Evolutionary conservation across 2,113 vertebrate genomes (phyloP), one percentile per base, ranked within the genome.

Genomic region (Platichthys stellatus): DNA sequence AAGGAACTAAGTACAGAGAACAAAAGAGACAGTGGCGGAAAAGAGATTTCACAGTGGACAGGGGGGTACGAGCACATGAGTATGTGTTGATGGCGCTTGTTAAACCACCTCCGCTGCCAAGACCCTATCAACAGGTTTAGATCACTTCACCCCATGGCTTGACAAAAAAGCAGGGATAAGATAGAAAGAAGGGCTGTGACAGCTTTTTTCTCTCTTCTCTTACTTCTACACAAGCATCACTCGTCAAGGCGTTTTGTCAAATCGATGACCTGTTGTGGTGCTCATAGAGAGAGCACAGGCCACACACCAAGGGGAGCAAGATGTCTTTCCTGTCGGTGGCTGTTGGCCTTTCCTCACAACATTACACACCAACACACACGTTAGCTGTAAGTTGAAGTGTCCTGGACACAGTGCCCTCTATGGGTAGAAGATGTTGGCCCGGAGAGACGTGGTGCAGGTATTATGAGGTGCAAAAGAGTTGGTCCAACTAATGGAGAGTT

Each of bases 331-430:
- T 81, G 90, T 85, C 91, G 85, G 72, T 15, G 68, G 69, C 70
- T 66, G 76, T 74, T 87, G 82, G 84, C 80, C 28, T 85, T 69
- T 83, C 68, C 63, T 84, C 80, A 60, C 69, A 54, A 45, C 47
- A 31, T 74, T 77, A 76, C 35, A 63, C 59, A 35, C 56, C 51
- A 51, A 49, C 24, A 80, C 74, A 71, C 73, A 72, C 66, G 31
- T 31, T 31, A 31, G 31, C 31, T 7, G 31, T 31, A 31, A 31
- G 57, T 20, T 45, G 10, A 12, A 76, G 74, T 53, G 57, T 70
- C 66, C 64, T 67, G 86, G 69, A 81, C 80, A 92, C 87, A 86
- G 80, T 88, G 87, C 89, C 89, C 91, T 89, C 88, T 91, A 85
- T 59, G 58, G 89, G 88, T 81, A 58, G 88, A 60, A 74, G 31